Evolutionary conservation across 2,888 invertebrate species (phyloP), one percentile per base, ranked within the genome.

Genomic region (Dermolepida albohirtum): DNA sequence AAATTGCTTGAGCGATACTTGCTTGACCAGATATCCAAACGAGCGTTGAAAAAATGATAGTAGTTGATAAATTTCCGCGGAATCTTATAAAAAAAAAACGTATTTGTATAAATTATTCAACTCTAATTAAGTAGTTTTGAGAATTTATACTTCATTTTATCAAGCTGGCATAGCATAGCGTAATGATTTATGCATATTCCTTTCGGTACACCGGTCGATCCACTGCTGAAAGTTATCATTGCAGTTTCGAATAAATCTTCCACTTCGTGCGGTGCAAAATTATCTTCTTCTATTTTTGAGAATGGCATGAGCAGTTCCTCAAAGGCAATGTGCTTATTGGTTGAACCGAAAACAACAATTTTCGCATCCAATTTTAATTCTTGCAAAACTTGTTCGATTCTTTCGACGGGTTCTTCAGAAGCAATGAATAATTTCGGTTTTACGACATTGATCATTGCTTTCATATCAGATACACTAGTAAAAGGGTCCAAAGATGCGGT

Each of bases 401-500:
- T 50, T 68, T 69, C 65, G 6, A 70, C 47, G 10, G 65, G 22
- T 12, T 69, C 63, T 22, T 50, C 34, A 40, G 43, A 64, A 2
- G 64, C 54, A 52, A 74, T 72, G 12, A 73, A 54, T 40, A 73
- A 43, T 68, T 72, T 73, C 11, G 74, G 72, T 63, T 66, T 69
- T 0, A 75, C 75, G 64, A 76, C 67, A 10, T 68, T 63, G 1
- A 80, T n/a, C 5, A 78, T 72, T 59, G 74, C 72, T 34, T 57
- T 65, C 6, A 71, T 74, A n/a, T 79, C 76, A 14, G 62, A 41
- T 1, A 66, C 39, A 0, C 75, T 73, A 41, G 79, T 67, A 0
- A 70, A 72, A 0, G 77, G 77, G 66, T 81, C 79, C 10, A 81
- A 57, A 6, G 75, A 76, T 1, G 76, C 75, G 2, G 77, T 69